Evolutionary conservation across 2,113 vertebrate genomes (phyloP).

Genomic region (Lathamus discolor): DNA sequence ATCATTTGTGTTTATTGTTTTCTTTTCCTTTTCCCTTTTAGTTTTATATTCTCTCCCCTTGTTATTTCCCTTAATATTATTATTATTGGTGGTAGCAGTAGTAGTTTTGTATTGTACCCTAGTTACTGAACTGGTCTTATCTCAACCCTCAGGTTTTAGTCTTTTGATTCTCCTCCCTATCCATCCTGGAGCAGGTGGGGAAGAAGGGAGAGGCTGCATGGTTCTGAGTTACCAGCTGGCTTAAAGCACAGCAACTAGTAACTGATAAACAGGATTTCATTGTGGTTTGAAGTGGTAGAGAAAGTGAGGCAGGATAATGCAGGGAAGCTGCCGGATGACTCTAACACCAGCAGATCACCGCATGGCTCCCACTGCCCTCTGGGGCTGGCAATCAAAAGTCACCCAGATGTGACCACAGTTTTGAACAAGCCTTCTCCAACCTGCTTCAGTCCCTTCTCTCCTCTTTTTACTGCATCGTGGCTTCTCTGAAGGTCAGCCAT

Average conservation of each 20-base stretch:
- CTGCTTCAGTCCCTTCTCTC: neutral
- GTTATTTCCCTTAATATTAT: neutral
- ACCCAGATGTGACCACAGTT: neutral
- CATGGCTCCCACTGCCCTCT: neutral
- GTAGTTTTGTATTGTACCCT: neutral
- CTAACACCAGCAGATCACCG: neutral
- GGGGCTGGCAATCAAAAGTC: neutral
- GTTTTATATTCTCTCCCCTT: neutral
- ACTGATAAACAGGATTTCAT: neutral
- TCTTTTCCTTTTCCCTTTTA: neutral
- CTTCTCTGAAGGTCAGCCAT: neutral
- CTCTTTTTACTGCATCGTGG: neutral
- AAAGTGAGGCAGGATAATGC: neutral
- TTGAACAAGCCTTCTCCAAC: neutral
- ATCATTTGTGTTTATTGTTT: neutral
- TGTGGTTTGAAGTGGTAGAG: neutral
- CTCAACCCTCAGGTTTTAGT: neutral
- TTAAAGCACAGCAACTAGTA: neutral
- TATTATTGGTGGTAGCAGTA: neutral
- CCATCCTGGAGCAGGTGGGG: neutral
- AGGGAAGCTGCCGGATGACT: neutral
- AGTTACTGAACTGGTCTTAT: neutral
- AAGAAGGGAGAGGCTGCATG: neutral
- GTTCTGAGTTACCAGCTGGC: neutral
- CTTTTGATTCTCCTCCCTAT: neutral